Conservation (phyloP, 1,140 invertebrate genomes). For the Hirudo medicinalis region DNA sequence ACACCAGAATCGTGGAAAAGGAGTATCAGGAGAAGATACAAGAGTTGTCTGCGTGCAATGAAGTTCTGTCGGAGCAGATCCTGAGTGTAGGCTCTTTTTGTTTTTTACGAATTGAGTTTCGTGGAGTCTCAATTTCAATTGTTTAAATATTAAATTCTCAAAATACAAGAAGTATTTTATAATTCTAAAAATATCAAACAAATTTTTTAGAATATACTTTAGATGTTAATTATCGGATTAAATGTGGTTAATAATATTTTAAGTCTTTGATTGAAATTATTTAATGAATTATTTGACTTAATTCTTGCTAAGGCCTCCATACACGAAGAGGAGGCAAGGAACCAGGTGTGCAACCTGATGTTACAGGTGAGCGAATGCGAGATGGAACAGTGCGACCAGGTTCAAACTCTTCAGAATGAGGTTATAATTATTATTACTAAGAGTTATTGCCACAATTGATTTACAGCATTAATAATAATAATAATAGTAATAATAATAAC, state of each 20-base stretch:
- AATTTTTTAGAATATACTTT: too few species aligned
- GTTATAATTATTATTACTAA: too few species aligned
- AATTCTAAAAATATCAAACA: too few species aligned
- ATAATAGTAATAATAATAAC: too few species aligned
- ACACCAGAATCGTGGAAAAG: constrained; percentile 28
- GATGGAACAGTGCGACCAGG: neutral
- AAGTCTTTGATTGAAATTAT: too few species aligned
- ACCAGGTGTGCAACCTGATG: neutral
- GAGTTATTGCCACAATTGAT: too few species aligned
- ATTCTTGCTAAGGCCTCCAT: constrained; percentile 10
- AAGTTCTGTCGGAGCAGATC: constrained; percentile 10
- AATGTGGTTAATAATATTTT: too few species aligned
- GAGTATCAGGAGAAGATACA: constrained; percentile 15
- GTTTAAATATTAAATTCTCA: too few species aligned
- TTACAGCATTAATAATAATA: neutral
- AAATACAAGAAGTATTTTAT: too few species aligned
- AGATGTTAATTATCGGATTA: too few species aligned
- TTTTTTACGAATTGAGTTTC: neutral
- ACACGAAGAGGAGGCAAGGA: constrained; percentile 13
- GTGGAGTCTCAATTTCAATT: too few species aligned
- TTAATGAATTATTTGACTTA: neutral
- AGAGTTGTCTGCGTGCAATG: constrained; percentile 9
- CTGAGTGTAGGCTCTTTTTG: neutral
- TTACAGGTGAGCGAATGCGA: constrained; percentile 7
- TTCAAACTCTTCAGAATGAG: constrained; percentile 15